phyloP scores from a whole-genome alignment of 2,888 invertebrate genomes.

The Dromius quadrimaculatus region DNA sequence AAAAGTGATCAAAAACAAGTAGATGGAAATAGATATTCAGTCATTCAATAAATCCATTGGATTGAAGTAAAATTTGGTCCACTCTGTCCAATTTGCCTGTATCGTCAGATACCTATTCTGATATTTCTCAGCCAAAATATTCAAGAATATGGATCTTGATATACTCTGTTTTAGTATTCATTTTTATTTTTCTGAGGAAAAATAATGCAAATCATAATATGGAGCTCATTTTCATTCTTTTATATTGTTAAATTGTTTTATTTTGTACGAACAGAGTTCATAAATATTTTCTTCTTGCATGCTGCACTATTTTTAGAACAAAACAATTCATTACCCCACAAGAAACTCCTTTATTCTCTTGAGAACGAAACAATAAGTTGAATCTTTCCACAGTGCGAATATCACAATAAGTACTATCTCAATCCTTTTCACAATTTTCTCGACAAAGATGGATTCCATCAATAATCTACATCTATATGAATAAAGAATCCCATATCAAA shows the following conservation, averaged over 20 bases:
- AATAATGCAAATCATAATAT: conserved; percentile 5
- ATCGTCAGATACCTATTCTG: conserved; percentile 10
- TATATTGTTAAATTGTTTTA: conserved; percentile 11
- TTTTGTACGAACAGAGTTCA: neutral
- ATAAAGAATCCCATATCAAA: too few relatives aligned
- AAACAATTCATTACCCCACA: neutral
- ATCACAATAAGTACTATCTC: too few relatives aligned
- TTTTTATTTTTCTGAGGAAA: conserved; percentile 4
- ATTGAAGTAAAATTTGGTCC: conserved; percentile 21
- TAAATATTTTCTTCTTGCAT: conserved; percentile 3
- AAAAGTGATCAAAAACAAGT: conserved; percentile 19
- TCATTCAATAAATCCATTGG: conserved; percentile 28
- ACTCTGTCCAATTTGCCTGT: conserved; percentile 21
- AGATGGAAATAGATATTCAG: conserved; percentile 15
- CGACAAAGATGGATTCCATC: too few relatives aligned
- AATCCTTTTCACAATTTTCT: too few relatives aligned
- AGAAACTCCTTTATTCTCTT: too few relatives aligned
- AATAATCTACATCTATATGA: too few relatives aligned
- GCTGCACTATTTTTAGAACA: neutral
- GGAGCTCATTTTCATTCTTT: neutral
- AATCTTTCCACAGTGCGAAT: too few relatives aligned
- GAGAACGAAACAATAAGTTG: too few relatives aligned
- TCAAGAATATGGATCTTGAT: conserved; percentile 5
- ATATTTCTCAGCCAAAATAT: conserved; percentile 1
- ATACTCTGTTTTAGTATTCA: conserved; percentile 2